Evolutionary conservation across 2,113 vertebrate genomes (phyloP), one percentile per base, ranked within the genome.

Genomic region (Peromyscus leucopus): DNA sequence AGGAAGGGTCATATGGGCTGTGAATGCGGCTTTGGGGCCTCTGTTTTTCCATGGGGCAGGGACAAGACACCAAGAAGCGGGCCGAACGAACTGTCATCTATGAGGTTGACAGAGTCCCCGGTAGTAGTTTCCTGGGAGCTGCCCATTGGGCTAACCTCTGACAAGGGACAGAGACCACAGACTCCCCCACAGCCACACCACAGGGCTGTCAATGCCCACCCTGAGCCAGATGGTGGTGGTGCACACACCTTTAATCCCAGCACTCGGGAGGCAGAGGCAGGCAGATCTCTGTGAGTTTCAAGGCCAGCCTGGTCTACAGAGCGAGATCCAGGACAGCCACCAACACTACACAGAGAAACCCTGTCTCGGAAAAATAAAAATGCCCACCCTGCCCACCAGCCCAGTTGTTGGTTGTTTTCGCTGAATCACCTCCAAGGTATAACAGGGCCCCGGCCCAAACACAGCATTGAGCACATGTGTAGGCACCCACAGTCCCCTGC

Each of bases 111-210:
- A 59, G n/a, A 74, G 65, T 85, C 46, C 78, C 33, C 16, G 21
- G n/a, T 42, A 61, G 80, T 39, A 7, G 26, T 26, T 26, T 76
- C 90, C 6, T 57, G 36, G 13, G 88, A 93, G 46, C 39, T 11
- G 19, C 82, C 75, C 19, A 39, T 67, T 89, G 71, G 19, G 31
- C 74, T 17, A 42, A 28, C 57, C 78, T 80, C 63, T n/a, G 39
- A 42, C 42, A 26, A 61, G 59, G 24, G 1, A n/a, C 10, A 4
- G 42, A 36, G n/a, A 65, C 36, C 0, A 0, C 31, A n/a, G 67
- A 19, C 10, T 67, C 28, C 67, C 10, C 6, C 46, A 21, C 15
- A 48, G 83, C 75, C 57, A 1, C 26, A 31, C 82, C 51, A 55
- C 67, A 46, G 22, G 9, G 1, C 26, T 36, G 3, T 33, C 1